Evolutionary conservation across 2,113 vertebrate species (phyloP).

Genomic region (Lycocorax pyrrhopterus): DNA sequence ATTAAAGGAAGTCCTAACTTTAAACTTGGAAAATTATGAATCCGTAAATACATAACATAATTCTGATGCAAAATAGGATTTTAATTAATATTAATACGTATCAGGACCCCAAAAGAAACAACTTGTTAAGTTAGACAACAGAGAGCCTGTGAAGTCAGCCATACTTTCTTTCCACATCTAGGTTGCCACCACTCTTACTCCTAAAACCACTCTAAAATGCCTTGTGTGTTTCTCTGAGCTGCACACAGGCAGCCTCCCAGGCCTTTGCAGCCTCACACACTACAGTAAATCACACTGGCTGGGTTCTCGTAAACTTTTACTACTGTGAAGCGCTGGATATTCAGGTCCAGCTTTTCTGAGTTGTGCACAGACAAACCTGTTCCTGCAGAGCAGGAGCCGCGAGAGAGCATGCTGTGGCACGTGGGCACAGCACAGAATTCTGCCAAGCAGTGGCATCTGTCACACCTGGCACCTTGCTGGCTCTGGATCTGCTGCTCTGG

Average conservation of each 20-base stretch:
- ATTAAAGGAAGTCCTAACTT: neutral
- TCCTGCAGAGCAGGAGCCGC: neutral
- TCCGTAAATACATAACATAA: neutral
- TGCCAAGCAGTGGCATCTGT: neutral
- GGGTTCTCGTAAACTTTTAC: neutral
- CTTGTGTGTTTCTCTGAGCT: neutral
- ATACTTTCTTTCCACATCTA: neutral
- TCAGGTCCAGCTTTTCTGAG: neutral
- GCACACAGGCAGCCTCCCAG: neutral
- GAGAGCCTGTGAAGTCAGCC: neutral
- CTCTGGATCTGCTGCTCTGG: neutral
- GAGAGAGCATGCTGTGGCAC: neutral
- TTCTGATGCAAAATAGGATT: neutral
- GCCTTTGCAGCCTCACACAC: neutral
- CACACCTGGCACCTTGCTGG: neutral
- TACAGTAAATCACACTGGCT: neutral
- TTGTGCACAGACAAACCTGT: accelerated
- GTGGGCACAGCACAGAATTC: accelerated
- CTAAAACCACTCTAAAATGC: neutral
- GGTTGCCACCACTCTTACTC: neutral
- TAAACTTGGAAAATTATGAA: neutral
- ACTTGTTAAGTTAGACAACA: neutral
- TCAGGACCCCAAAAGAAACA: neutral
- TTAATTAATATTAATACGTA: neutral
- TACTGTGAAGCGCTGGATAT: neutral